A percentile compares a stretch with the other conserved stretches of the same genome.
Evolutionary conservation across 2,888 invertebrate genomes (phyloP).

Genomic region (Pherbina coryleti): DNA sequence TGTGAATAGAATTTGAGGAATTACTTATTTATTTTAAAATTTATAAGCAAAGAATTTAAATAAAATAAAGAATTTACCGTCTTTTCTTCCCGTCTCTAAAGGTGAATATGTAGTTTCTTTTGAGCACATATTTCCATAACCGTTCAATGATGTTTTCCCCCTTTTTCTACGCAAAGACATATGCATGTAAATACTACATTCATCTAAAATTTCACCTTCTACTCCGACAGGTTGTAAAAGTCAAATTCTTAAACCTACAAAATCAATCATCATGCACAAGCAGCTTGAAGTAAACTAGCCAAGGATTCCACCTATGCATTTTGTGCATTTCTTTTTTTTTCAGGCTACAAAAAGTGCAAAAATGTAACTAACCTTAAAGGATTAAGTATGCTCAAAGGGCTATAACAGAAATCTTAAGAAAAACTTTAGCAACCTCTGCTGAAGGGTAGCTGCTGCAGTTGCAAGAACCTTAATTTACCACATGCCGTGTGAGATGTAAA

Average conservation of each 20-base stretch:
- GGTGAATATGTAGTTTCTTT: too few species aligned
- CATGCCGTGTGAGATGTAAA: slow-evolving; percentile 50
- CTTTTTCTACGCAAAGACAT: too few species aligned
- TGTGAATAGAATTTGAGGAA: too few species aligned
- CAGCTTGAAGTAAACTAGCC: not conserved
- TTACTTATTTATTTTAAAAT: too few species aligned
- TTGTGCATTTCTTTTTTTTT: not conserved
- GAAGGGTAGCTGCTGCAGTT: slow-evolving; percentile 11
- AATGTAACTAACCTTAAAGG: too few species aligned
- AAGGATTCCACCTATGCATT: not conserved
- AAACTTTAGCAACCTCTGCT: not conserved
- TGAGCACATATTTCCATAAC: too few species aligned
- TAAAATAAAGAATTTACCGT: too few species aligned
- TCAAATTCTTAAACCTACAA: slow-evolving; percentile 19
- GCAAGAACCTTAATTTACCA: slow-evolving; percentile 53
- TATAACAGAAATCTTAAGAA: not conserved
- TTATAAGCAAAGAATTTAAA: too few species aligned
- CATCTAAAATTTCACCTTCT: too few species aligned
- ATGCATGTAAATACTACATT: too few species aligned
- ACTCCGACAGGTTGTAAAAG: slow-evolving; percentile 1
- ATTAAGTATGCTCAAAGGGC: not conserved
- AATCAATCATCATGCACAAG: slow-evolving; percentile 23
- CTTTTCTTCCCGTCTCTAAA: not conserved
- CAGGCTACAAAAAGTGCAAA: not conserved
- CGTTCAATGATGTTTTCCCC: too few species aligned